Conservation (phyloP, 2,797 vertebrate species). For the Intellagama lesueurii region DNA sequence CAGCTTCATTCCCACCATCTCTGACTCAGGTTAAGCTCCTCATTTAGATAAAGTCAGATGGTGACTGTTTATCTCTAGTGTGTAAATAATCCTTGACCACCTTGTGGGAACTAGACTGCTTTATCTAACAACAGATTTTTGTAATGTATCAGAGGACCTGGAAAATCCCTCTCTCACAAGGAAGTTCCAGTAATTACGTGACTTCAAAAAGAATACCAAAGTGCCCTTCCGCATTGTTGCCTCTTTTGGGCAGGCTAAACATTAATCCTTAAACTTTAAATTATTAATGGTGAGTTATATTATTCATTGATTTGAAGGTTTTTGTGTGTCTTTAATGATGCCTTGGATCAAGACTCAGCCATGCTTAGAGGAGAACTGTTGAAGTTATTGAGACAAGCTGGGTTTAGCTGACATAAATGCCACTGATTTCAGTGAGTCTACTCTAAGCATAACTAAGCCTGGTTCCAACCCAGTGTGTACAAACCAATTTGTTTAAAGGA, state of each 20-base stretch:
- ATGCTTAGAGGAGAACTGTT: not conserved
- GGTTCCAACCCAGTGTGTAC: not conserved
- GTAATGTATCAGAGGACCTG: not conserved
- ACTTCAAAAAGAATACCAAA: not conserved
- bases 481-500: not conserved
- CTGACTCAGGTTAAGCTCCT: not conserved
- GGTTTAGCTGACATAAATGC: not conserved
- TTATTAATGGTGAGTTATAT: not conserved
- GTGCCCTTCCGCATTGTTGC: not conserved
- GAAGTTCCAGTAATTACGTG: constrained; percentile 2
- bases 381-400: not conserved
- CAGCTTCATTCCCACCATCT: not conserved
- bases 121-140: not conserved
- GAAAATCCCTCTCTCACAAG: constrained; percentile 24
- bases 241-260: not conserved
- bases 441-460: not conserved
- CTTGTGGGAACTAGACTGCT: constrained; percentile 10
- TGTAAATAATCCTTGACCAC: not conserved
- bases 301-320: not conserved
- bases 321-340: not conserved
- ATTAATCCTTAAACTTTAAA: not conserved
- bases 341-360: not conserved
- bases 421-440: not conserved
- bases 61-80: not conserved
- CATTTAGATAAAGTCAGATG: not conserved